Conservation (phyloP, 2,113 vertebrate species). For the Romanogobio albipinnatus region DNA sequence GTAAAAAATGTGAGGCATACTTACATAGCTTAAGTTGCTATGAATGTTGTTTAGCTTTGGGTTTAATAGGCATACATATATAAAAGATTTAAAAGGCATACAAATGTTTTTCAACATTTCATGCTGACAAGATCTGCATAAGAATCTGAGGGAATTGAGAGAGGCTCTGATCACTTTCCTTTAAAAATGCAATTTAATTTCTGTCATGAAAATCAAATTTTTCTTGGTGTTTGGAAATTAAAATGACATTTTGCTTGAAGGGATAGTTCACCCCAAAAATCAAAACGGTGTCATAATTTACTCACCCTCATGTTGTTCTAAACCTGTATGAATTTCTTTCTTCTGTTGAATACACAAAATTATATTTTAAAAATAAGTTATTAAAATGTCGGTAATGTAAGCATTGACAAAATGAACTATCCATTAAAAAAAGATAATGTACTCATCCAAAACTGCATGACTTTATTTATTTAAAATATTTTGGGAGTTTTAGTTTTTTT, state of each 20-base stretch:
- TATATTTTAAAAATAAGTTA: no score
- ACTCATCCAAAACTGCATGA: not conserved
- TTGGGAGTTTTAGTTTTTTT: not conserved
- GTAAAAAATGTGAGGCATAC: slow-evolving; percentile 14
- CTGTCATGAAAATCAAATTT: not conserved
- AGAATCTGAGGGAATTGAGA: not conserved
- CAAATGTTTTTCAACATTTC: not conserved
- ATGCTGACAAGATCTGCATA: not conserved
- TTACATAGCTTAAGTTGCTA: slow-evolving; percentile 13
- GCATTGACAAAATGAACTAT: no score
- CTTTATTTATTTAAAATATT: not conserved
- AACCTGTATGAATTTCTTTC: no score
- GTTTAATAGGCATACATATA: not conserved
- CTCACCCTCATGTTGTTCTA: not conserved
- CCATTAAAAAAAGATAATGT: no score
- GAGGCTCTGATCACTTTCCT: not conserved
- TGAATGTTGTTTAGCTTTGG: not conserved
- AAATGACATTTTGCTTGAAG: not conserved
- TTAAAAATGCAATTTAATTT: not conserved
- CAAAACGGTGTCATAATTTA: no score
- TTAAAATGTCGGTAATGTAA: no score
- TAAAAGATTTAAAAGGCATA: not conserved
- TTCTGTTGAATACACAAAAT: no score
- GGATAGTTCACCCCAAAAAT: no score
- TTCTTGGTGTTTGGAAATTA: not conserved